Evolutionary conservation across 2,113 vertebrate genomes (phyloP), one percentile per base, ranked within the genome.

Genomic region (Nanorana parkeri): DNA sequence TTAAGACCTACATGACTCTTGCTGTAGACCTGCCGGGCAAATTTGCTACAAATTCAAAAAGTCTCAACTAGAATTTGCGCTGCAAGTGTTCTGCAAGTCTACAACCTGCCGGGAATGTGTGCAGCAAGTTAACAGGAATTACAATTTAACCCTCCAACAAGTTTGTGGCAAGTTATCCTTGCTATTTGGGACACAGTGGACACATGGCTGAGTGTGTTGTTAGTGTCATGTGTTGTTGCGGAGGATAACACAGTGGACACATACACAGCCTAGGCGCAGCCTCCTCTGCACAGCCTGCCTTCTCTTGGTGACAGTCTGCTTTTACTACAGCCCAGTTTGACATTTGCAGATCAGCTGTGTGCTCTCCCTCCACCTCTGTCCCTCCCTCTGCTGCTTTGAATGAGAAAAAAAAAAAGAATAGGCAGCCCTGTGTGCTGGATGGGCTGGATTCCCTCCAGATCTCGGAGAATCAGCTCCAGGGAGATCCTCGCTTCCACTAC

Each of bases 291-390:
- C 66, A 10, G 66, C 29, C 68, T 11, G 13, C 47, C 68, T 54
- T 52, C 24, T 26, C 54, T 56, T 56, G 63, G 77, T 68, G 77
- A 78, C 76, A 68, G 76, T 29, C 47, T 21, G 72, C 85, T 64
- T 3, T 69, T 54, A 63, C 83, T 58, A 74, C 77, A 80, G 77
- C 54, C 19, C 32, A 52, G 26, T 74, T 66, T 81, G 79, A 81
- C 79, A 81, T 81, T 81, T 65, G 69, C 79, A 74, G 58, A 74
- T 82, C 80, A 82, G 85, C 77, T 47, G 87, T 85, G 60, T 41
- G 36, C 83, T 85, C 86, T 72, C 84, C 81, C 56, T 86, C 82
- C 61, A 86, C 69, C 69, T 56, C 69, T 24, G 58, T 20, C 71
- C 80, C 80, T 67, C 71, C 80, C 69, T 67, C 69, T 17, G 58